Percentiles rank a stretch among this genome's conserved stretches.
These are phyloP conservation scores for Smittia sp. DNA, from an alignment of 2,888 invertebrate genomes.

Conservation along the genomic window DNA sequence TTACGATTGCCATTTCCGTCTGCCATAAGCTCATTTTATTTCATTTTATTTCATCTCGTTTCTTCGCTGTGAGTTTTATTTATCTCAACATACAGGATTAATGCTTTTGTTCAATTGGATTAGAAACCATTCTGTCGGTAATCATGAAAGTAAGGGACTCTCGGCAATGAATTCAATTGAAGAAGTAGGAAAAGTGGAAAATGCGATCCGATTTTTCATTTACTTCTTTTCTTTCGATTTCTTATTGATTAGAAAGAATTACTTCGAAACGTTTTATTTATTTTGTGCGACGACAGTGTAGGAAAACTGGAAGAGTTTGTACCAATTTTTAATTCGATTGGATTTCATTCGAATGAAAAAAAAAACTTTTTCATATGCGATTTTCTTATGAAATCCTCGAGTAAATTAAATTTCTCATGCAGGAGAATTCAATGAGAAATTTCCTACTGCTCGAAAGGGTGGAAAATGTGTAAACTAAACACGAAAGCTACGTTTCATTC, in stretches of 20 bases:
- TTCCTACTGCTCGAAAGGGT: background rate
- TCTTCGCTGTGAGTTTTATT: slow-evolving; percentile 24
- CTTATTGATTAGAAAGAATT: too few species aligned
- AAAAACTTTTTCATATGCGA: too few species aligned
- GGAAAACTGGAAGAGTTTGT: too few species aligned
- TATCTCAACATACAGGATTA: slow-evolving; percentile 37
- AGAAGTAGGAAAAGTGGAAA: background rate
- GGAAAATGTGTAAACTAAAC: slow-evolving; percentile 35
- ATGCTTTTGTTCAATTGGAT: slow-evolving; percentile 36
- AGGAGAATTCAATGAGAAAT: too few species aligned
- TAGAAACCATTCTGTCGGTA: slow-evolving; percentile 30
- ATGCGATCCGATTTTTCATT: background rate
- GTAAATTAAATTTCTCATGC: too few species aligned
- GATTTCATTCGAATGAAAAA: too few species aligned
- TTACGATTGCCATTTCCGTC: slow-evolving; percentile 34
- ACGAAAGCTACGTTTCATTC: slow-evolving; percentile 18
- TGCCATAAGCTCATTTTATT: slow-evolving; percentile 32
- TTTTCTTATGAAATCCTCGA: too few species aligned
- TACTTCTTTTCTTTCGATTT: too few species aligned
- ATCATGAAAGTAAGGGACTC: background rate
- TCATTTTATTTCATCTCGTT: slow-evolving; percentile 16
- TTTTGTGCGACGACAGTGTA: too few species aligned
- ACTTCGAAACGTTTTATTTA: too few species aligned
- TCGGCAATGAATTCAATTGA: background rate
- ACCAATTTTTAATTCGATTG: too few species aligned